Percentiles rank a stretch among this genome's conserved stretches.
Conservation (phyloP, 2,888 invertebrate species). For the Drosophila hawaiiensis region DNA sequence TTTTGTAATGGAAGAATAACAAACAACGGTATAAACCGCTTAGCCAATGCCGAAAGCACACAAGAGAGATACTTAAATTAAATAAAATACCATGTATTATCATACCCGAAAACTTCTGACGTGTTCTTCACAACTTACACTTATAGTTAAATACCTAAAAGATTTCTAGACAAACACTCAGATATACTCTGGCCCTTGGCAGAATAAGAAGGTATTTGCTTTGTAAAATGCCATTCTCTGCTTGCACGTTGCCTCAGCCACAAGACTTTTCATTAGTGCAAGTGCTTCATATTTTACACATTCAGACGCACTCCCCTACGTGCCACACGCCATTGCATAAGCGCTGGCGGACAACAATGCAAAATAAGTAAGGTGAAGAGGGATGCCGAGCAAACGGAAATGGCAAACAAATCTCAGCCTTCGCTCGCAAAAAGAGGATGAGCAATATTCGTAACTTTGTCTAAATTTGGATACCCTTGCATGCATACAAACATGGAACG, state of each 20-base stretch:
- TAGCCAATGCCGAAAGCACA: slow-evolving; percentile 8
- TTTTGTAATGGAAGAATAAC: slow-evolving; percentile 17
- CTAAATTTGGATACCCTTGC: slow-evolving; percentile 7
- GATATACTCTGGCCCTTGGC: slow-evolving; percentile 1
- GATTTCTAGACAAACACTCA: slow-evolving; percentile 7
- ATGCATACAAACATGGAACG: not conserved
- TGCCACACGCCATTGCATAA: slow-evolving; percentile 75
- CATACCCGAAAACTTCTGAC: not conserved
- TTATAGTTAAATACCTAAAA: not conserved
- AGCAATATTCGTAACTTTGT: not conserved
- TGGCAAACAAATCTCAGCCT: slow-evolving; percentile 69
- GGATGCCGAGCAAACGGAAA: slow-evolving; percentile 39
- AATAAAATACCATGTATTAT: not conserved
- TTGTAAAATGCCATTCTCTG: slow-evolving; percentile 24
- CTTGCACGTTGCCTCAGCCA: slow-evolving; percentile 35
- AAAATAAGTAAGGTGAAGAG: slow-evolving; percentile 66
- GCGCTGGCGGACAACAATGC: slow-evolving; percentile 67
- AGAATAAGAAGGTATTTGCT: slow-evolving; percentile 13
- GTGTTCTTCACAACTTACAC: not conserved
- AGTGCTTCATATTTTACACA: slow-evolving; percentile 60
- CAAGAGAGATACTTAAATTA: not conserved
- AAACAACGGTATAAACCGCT: slow-evolving; percentile 7
- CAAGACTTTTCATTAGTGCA: slow-evolving; percentile 76
- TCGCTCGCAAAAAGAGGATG: slow-evolving; percentile 2
- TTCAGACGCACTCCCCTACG: slow-evolving; percentile 27